Percentiles rank a stretch among this genome's conserved stretches.
Evolutionary conservation across 2,888 invertebrate species (phyloP).

Genomic region (Ornithoptera alexandrae): DNA sequence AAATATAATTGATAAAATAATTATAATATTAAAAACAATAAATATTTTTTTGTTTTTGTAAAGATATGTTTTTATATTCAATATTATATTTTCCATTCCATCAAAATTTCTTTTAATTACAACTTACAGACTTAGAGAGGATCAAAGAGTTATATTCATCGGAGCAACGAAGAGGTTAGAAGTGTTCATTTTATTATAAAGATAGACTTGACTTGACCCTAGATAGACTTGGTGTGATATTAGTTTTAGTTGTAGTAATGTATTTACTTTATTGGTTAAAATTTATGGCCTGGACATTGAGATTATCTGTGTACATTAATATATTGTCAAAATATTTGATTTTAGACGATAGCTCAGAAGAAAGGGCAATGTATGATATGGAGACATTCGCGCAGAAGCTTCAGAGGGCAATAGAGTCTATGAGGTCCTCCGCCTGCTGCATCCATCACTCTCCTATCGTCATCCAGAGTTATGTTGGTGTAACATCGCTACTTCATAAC

Average conservation of each 20-base stretch:
- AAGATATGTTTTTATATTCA: not conserved
- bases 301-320: not conserved
- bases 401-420: constrained; percentile 74
- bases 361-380: constrained; percentile 78
- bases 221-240: not conserved
- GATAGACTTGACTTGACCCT: not conserved
- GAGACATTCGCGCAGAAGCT: constrained; percentile 81
- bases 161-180: constrained; percentile 26
- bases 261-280: not conserved
- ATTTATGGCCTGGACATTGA: not conserved
- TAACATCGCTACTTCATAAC: constrained; percentile 90
- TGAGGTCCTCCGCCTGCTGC: constrained; percentile 71
- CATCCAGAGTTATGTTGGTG: constrained; percentile 89
- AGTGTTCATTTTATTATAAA: not conserved
- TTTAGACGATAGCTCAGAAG: constrained; percentile 62
- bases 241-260: not conserved
- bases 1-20: no score
- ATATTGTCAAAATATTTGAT: not conserved
- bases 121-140: constrained; percentile 21
- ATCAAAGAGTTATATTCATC: constrained; percentile 23
- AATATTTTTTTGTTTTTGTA: no score
- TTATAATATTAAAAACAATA: no score
- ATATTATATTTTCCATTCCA: not conserved
- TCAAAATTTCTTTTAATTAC: constrained; percentile 1
- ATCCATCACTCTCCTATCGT: constrained; percentile 85